Percentiles rank a stretch among this genome's conserved stretches.
These are phyloP conservation scores for Poecilia wingei DNA, from an alignment of 2,797 vertebrate genomes.

Conservation along the genomic window DNA sequence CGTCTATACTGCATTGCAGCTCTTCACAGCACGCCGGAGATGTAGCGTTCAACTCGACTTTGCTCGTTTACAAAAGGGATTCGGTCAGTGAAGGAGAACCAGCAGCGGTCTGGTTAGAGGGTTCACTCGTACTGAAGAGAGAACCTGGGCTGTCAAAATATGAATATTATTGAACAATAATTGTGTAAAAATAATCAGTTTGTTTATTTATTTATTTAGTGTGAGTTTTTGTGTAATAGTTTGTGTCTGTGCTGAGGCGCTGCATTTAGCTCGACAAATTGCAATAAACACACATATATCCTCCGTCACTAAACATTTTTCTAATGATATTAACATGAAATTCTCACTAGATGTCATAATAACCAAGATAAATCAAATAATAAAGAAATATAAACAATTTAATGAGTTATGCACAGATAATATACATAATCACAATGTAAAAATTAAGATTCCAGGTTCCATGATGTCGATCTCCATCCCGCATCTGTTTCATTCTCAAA, in stretches of 20 bases:
- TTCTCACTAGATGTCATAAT: neutral
- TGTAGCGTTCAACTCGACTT: slow-evolving; percentile 14
- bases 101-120: neutral
- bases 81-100: slow-evolving; percentile 1
- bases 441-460: no score
- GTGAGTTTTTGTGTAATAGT: neutral
- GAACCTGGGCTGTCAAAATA: neutral
- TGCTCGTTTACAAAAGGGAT: neutral
- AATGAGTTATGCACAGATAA: neutral
- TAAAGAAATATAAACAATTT: neutral
- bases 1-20: slow-evolving; percentile 71
- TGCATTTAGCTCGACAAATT: neutral
- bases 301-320: neutral
- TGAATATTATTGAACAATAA: neutral
- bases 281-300: neutral
- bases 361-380: neutral
- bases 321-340: neutral
- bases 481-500: no score
- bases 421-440: no score
- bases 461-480: no score
- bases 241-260: neutral
- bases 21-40: slow-evolving; percentile 34
- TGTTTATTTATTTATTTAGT: neutral
- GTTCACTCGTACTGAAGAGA: neutral
- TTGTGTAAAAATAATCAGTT: neutral